These are phyloP conservation scores for Aethina tumida DNA, from an alignment of 1,140 invertebrate genomes.

Conservation along the genomic window DNA sequence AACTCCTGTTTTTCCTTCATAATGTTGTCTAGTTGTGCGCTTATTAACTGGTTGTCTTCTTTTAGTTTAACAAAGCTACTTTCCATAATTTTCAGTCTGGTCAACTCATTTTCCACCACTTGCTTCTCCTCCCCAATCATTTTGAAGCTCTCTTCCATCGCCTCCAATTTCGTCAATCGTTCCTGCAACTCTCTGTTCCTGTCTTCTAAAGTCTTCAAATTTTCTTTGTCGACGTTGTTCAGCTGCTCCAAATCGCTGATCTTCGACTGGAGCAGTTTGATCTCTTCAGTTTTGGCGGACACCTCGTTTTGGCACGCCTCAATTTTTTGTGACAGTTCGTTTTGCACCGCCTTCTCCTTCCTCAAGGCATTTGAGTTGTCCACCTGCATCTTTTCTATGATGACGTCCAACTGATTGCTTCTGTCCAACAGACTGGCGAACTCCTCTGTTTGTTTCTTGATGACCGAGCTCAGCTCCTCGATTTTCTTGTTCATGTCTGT, in stretches of 20 bases:
- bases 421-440: conserved; percentile 1
- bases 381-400: conserved; percentile 5
- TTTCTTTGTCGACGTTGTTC: conserved; percentile 11
- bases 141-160: conserved; percentile 5
- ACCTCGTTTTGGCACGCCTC: conserved; percentile 13
- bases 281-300: conserved; percentile 10
- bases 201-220: no score
- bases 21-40: conserved; percentile 9
- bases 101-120: neutral
- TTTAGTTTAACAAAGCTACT: neutral
- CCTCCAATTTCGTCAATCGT: neutral
- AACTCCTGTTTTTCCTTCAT: conserved; percentile 12
- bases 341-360: conserved; percentile 6
- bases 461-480: conserved; percentile 1
- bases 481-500: conserved; percentile 3
- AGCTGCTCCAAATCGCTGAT: conserved; percentile 12
- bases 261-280: conserved; percentile 10
- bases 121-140: conserved; percentile 1
- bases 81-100: conserved; percentile 1
- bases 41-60: conserved; percentile 6
- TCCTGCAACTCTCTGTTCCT: neutral
- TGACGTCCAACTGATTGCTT: conserved; percentile 8
- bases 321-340: conserved; percentile 7
- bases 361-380: conserved; percentile 4
- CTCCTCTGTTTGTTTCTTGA: conserved; percentile 6